Conservation (phyloP, 2,888 invertebrate genomes). For the Eupithecia exiguata region DNA sequence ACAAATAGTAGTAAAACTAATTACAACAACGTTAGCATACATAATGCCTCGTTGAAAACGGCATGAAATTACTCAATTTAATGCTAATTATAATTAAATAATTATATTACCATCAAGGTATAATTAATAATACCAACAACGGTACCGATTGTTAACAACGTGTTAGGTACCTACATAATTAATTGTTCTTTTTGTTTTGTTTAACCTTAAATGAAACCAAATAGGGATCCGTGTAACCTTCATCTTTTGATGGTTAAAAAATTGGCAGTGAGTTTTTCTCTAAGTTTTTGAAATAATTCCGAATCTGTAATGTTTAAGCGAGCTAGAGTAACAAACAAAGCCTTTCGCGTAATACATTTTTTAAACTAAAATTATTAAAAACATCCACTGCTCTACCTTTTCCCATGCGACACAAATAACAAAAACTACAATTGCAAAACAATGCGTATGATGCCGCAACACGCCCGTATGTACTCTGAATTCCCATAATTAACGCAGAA, state of each 20-base stretch:
- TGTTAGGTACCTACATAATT: neutral
- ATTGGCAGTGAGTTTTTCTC: neutral
- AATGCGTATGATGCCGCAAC: constrained; percentile 23
- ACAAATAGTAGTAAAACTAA: neutral
- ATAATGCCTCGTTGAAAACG: neutral
- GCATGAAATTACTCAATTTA: neutral
- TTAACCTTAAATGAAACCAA: neutral
- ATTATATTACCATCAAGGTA: neutral
- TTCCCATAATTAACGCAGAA: constrained; percentile 26
- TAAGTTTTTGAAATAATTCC: neutral
- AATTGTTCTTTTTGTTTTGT: constrained; percentile 2
- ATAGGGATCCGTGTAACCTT: neutral
- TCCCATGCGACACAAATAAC: constrained; percentile 28
- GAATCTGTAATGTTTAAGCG: too few relatives aligned
- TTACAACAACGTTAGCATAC: neutral
- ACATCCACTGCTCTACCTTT: neutral
- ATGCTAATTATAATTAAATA: neutral
- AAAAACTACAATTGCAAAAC: constrained; percentile 30
- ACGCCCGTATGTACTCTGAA: constrained; percentile 3
- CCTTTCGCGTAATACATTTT: neutral
- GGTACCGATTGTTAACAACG: neutral
- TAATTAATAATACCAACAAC: constrained; percentile 1
- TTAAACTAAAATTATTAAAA: neutral
- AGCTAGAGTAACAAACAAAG: too few relatives aligned
- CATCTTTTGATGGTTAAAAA: neutral